These are phyloP conservation scores for Amphimedon queenslandica DNA, from an alignment of 37 sponge, comb jelly and placozoan species.

Conservation along the genomic window DNA sequence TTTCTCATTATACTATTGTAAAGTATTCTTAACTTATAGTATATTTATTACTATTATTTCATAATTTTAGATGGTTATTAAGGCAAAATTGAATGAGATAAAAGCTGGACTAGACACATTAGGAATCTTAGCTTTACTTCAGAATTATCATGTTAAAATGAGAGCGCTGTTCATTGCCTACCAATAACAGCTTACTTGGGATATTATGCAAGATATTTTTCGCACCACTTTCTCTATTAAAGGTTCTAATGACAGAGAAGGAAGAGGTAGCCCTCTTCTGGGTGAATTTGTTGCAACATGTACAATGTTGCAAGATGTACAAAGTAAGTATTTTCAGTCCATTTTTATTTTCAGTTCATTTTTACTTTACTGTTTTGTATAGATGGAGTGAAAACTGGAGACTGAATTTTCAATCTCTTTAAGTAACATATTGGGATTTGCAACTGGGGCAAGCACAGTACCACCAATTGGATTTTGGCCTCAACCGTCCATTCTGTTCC, in stretches of 20 bases:
- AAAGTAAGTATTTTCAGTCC: no score
- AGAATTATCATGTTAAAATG: not conserved
- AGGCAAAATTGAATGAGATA: not conserved
- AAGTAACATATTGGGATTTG: not conserved
- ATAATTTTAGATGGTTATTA: not conserved
- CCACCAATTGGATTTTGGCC: constrained; percentile 6
- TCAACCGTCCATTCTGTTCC: constrained; percentile 4
- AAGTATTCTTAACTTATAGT: not conserved
- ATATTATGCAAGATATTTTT: not conserved
- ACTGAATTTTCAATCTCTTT: not conserved
- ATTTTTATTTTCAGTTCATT: no score
- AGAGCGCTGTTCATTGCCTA: not conserved
- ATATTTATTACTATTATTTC: not conserved
- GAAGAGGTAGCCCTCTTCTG: no score
- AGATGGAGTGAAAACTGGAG: no score
- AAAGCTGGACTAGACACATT: not conserved
- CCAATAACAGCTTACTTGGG: not conserved
- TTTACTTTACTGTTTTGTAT: no score
- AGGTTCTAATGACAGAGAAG: no score
- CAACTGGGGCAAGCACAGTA: not conserved
- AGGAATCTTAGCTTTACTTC: not conserved
- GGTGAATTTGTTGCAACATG: no score
- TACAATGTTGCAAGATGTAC: no score
- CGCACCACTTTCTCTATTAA: not conserved
- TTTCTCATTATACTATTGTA: not conserved